Conservation (phyloP, 2,797 vertebrate species). For the Staurois parvus region DNA sequence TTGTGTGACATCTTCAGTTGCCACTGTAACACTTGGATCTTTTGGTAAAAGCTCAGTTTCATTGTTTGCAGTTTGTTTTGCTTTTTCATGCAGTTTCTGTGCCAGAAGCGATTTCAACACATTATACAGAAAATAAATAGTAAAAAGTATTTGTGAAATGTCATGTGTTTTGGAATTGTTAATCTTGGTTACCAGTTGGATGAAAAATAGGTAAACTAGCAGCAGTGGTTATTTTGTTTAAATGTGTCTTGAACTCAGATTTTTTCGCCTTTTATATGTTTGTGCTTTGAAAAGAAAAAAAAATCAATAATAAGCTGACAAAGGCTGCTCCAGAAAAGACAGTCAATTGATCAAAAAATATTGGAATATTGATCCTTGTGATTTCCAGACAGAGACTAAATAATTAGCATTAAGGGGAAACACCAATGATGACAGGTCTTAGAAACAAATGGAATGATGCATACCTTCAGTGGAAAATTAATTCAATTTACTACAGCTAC, state of each 20-base stretch:
- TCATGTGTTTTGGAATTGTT: neutral
- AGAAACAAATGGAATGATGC: constrained; percentile 23
- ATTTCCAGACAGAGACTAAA: constrained; percentile 58
- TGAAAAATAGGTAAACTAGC: constrained; percentile 19
- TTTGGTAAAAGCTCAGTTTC: neutral
- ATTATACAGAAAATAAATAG: neutral
- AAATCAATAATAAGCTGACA: constrained; percentile 57
- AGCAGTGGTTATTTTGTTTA: constrained; percentile 35
- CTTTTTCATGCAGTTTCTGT: neutral
- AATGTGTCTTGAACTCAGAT: constrained; percentile 43
- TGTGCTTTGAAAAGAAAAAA: constrained; percentile 16
- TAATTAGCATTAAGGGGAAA: constrained; percentile 52
- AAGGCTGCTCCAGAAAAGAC: constrained; percentile 43
- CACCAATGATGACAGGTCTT: constrained; percentile 13
- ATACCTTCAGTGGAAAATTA: constrained; percentile 5
- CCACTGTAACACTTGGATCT: neutral
- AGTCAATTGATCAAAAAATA: constrained; percentile 56
- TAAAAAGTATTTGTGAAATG: neutral
- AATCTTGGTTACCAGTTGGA: constrained; percentile 17
- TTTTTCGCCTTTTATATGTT: constrained; percentile 36
- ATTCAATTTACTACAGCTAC: neutral
- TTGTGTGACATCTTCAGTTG: neutral
- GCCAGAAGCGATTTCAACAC: too few species aligned
- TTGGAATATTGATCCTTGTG: constrained; percentile 55
- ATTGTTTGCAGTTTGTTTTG: neutral